Conservation (phyloP, 2,113 vertebrate species). For the Typhlomys cinereus region DNA sequence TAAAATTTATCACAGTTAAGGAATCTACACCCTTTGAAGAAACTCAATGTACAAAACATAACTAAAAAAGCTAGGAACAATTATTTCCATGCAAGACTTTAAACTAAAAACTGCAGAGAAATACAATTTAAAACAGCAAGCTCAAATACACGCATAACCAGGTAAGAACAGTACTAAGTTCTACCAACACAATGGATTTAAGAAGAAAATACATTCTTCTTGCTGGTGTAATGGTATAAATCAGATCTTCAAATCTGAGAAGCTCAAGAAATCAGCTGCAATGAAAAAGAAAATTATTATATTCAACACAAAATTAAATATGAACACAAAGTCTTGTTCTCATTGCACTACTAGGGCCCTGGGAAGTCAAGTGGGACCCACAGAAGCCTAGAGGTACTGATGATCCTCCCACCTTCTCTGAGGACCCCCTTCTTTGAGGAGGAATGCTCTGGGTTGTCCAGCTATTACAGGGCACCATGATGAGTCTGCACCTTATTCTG, state of each 20-base stretch:
- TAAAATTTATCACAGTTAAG: conserved; percentile 76
- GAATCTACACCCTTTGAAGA: conserved; percentile 79
- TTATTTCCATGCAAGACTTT: conserved; percentile 85
- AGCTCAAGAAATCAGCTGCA: conserved; percentile 89
- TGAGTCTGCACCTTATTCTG: background rate
- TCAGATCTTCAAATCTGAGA: conserved; percentile 84
- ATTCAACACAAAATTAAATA: background rate
- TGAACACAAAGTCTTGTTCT: background rate
- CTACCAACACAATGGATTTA: conserved; percentile 80
- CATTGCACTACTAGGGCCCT: background rate
- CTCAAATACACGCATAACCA: conserved; percentile 83
- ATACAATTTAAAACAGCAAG: conserved; percentile 80
- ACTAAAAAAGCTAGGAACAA: conserved; percentile 82
- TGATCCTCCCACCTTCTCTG: background rate
- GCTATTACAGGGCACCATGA: background rate
- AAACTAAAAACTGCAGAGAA: conserved; percentile 84
- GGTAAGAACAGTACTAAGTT: conserved; percentile 79
- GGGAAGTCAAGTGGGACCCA: background rate
- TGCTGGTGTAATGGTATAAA: conserved; percentile 90
- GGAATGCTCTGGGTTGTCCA: background rate
- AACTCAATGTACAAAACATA: conserved; percentile 86
- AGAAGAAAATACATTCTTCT: conserved; percentile 83
- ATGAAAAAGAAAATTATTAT: conserved; percentile 64
- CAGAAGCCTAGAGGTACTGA: background rate
- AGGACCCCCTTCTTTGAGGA: background rate